Evolutionary conservation across 2,113 vertebrate species (phyloP).

Genomic region (Malurus cyaneus): DNA sequence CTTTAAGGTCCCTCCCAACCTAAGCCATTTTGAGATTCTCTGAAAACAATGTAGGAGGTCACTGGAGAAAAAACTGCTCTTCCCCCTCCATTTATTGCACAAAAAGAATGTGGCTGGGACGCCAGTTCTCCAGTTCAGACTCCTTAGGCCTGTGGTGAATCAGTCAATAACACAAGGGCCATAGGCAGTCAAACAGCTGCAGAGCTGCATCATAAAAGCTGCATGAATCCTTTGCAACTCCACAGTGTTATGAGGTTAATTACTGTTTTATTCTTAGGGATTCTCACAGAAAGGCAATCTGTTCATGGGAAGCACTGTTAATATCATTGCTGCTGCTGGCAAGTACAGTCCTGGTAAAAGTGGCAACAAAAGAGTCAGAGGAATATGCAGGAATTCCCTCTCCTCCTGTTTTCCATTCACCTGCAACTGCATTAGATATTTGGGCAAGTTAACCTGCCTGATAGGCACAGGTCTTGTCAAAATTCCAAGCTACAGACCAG

Average conservation of each 20-base stretch:
- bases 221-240: neutral
- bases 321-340: neutral
- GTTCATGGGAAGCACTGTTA: neutral
- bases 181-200: neutral
- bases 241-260: neutral
- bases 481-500: neutral
- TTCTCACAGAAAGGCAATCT: neutral
- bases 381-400: neutral
- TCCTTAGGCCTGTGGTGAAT: neutral
- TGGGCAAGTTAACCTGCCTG: neutral
- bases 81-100: neutral
- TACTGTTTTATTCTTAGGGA: neutral
- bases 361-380: neutral
- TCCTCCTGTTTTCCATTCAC: neutral
- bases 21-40: neutral
- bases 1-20: neutral
- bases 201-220: neutral
- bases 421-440: accelerated
- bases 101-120: neutral
- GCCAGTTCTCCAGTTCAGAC: neutral
- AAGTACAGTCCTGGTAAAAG: neutral
- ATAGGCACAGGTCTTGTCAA: neutral
- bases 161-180: neutral
- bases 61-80: neutral
- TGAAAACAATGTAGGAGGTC: neutral